Evolutionary conservation across 2,113 vertebrate species (phyloP).

Genomic region (Neogale vison): DNA sequence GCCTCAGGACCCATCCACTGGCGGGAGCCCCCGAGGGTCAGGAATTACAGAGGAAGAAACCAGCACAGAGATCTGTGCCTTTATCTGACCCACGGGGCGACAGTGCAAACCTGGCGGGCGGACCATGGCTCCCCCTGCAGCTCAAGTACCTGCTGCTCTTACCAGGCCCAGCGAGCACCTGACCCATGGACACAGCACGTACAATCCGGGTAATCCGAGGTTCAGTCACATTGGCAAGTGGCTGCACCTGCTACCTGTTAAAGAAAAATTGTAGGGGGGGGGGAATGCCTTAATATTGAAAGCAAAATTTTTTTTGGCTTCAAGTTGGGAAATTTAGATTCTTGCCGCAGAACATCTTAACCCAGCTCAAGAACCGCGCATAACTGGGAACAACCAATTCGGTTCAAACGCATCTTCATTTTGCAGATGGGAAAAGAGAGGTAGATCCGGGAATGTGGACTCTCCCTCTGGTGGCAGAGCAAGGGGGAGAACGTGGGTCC

Average conservation of each 20-base stretch:
- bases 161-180: background rate
- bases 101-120: background rate
- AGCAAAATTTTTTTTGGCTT: background rate
- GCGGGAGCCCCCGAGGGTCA: background rate
- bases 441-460: background rate
- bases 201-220: background rate
- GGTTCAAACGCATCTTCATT: background rate
- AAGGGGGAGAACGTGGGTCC: background rate
- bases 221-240: background rate
- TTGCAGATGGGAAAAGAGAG: background rate
- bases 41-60: too few species aligned
- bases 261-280: background rate
- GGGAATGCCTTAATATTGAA: background rate
- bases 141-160: rapidly evolving
- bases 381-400: background rate
- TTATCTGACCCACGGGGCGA: background rate
- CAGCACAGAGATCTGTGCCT: background rate
- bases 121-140: background rate
- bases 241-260: background rate
- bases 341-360: background rate
- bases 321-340: background rate
- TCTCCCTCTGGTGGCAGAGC: background rate
- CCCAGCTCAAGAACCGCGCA: background rate
- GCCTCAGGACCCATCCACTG: background rate
- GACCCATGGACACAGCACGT: background rate